These are phyloP conservation scores for Thinocorus orbignyianus DNA, from an alignment of 2,113 vertebrate genomes.

Conservation along the genomic window DNA sequence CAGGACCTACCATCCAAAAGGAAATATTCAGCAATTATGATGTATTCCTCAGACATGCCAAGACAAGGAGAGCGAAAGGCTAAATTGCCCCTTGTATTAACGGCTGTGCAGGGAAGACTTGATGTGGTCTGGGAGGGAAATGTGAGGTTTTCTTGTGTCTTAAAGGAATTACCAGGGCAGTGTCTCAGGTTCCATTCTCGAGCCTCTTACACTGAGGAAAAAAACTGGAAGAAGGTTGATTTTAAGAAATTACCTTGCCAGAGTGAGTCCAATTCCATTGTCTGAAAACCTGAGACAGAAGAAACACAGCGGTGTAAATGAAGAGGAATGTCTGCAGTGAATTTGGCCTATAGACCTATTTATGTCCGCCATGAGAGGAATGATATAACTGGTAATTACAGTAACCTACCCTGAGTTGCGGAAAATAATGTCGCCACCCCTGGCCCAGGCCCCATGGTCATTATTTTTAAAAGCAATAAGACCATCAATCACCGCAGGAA, in stretches of 20 bases:
- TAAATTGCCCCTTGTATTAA: not conserved
- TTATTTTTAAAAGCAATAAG: conserved; percentile 71
- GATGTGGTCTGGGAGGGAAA: not conserved
- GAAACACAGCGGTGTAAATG: not conserved
- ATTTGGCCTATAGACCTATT: not conserved
- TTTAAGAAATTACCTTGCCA: conserved; percentile 45
- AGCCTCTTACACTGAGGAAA: rapidly evolving
- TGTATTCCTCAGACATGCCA: not conserved
- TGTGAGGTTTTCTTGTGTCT: not conserved
- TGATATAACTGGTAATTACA: not conserved
- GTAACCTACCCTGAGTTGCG: conserved; percentile 58
- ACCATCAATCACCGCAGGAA: conserved; percentile 56
- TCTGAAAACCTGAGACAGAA: conserved; percentile 43
- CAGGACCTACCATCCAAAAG: not conserved
- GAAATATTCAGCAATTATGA: not conserved
- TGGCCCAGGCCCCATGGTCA: conserved; percentile 52
- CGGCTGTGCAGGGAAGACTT: not conserved
- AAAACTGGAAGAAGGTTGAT: not conserved
- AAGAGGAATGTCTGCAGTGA: not conserved
- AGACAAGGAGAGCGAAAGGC: not conserved
- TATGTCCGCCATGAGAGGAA: not conserved
- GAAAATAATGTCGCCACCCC: conserved; percentile 56
- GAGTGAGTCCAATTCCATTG: conserved; percentile 53
- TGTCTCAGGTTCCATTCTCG: not conserved
- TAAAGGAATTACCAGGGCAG: not conserved